phyloP scores from a whole-genome alignment of 2,888 invertebrate species.

The Germaria angustata region DNA sequence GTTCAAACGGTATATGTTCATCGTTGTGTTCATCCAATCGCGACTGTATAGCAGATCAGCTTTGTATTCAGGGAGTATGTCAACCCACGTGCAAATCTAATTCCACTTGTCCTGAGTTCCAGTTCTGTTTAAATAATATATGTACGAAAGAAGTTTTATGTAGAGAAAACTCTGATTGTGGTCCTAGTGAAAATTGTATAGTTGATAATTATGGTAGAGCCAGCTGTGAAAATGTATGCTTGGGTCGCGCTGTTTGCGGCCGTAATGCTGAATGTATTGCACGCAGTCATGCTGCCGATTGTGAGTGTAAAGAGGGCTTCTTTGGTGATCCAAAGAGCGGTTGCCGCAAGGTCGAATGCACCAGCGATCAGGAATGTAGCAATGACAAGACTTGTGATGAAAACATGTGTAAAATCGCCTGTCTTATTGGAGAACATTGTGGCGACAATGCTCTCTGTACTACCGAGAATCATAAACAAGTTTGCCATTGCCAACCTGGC shows the following conservation, averaged over 20 bases:
- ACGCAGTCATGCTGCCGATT: slow-evolving; percentile 86
- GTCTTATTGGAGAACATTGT: slow-evolving; percentile 90
- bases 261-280: slow-evolving; percentile 90
- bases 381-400: slow-evolving; percentile 91
- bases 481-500: slow-evolving; percentile 92
- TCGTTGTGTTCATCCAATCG: slow-evolving; percentile 89
- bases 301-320: slow-evolving; percentile 89
- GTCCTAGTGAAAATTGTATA: slow-evolving; percentile 86
- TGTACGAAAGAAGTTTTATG: slow-evolving; percentile 92
- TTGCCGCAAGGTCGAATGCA: slow-evolving; percentile 90
- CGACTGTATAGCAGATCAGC: slow-evolving; percentile 91
- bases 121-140: slow-evolving; percentile 90
- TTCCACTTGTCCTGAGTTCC: slow-evolving; percentile 90
- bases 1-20: slow-evolving; percentile 89
- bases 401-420: slow-evolving; percentile 92
- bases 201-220: slow-evolving; percentile 86
- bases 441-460: slow-evolving; percentile 92
- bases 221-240: slow-evolving; percentile 88
- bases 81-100: slow-evolving; percentile 90
- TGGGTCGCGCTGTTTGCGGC: slow-evolving; percentile 86
- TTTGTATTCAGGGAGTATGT: slow-evolving; percentile 92
- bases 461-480: slow-evolving; percentile 89
- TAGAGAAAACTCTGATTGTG: slow-evolving; percentile 86
- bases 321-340: slow-evolving; percentile 90
- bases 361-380: slow-evolving; percentile 85